Percentiles rank a stretch among this genome's conserved stretches.
Evolutionary conservation across 2,797 vertebrate genomes (phyloP).

Genomic region (Meriones psammophilus): DNA sequence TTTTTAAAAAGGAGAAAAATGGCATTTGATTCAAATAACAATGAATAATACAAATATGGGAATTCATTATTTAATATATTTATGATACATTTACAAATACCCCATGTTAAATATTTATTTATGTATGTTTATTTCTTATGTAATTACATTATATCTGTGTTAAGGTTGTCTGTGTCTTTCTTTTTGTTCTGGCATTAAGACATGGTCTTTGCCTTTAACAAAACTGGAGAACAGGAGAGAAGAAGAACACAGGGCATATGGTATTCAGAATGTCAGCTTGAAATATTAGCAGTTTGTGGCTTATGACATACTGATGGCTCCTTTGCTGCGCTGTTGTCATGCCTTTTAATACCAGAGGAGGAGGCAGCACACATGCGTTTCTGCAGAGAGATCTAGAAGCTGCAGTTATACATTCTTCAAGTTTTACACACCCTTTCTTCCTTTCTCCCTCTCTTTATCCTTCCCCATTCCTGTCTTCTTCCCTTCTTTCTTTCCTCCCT

Average conservation of each 20-base stretch:
- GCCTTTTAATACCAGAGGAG: not conserved
- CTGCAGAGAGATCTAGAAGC: not conserved
- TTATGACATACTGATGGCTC: not conserved
- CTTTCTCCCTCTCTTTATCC: too few species aligned
- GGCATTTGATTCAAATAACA: not conserved
- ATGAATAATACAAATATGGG: not conserved
- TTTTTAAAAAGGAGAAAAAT: not conserved
- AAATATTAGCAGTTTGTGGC: rapidly evolving
- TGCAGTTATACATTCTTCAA: not conserved
- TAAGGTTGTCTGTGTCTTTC: not conserved
- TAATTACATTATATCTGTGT: not conserved
- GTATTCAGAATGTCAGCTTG: not conserved
- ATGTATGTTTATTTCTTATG: not conserved
- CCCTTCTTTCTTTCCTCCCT: not conserved
- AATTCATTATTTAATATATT: not conserved
- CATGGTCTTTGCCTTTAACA: not conserved
- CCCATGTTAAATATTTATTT: not conserved
- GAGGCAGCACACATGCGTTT: not conserved
- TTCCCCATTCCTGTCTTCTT: too few species aligned
- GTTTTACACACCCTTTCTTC: not conserved
- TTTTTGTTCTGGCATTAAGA: not conserved
- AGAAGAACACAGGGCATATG: not conserved
- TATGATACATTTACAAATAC: not conserved
- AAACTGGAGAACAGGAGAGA: not conserved
- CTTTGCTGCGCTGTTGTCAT: too few species aligned